Conservation (phyloP, 1,140 invertebrate genomes). For the Plectrocnemia conspersa region DNA sequence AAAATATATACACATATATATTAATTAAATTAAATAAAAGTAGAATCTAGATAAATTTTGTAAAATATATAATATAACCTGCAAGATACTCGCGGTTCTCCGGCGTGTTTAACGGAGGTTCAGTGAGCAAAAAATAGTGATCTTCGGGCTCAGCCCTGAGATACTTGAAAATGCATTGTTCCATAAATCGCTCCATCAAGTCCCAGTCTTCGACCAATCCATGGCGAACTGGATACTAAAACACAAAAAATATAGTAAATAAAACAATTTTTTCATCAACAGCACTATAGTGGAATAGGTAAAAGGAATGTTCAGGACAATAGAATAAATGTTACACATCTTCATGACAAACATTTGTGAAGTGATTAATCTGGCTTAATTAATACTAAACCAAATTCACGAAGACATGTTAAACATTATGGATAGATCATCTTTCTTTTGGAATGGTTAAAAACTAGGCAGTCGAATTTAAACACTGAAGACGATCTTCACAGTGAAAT, state of each 20-base stretch:
- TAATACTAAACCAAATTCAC: no score
- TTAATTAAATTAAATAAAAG: background rate
- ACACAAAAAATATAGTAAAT: conserved; percentile 31
- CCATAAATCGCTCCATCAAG: conserved; percentile 97
- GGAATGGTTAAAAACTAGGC: no score
- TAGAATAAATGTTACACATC: no score
- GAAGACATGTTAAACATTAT: no score
- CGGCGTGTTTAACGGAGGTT: conserved; percentile 98
- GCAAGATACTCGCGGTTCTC: conserved; percentile 99
- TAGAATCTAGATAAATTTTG: background rate
- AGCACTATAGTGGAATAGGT: no score
- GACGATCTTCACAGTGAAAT: no score
- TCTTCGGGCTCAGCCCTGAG: conserved; percentile 97
- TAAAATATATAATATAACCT: conserved; percentile 49
- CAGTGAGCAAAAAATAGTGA: conserved; percentile 97
- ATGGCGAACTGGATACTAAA: conserved; percentile 96
- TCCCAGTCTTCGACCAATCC: conserved; percentile 99
- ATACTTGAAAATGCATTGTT: conserved; percentile 99
- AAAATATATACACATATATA: conserved; percentile 1
- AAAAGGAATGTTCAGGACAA: no score
- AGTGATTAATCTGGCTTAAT: no score
- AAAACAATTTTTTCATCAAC: no score
- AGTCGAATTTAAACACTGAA: no score
- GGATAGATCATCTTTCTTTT: no score
- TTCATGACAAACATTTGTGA: no score